Evolutionary conservation across 2,797 vertebrate species (phyloP), one percentile per base, ranked within the genome.

Genomic region (Rhynchotus rufescens): DNA sequence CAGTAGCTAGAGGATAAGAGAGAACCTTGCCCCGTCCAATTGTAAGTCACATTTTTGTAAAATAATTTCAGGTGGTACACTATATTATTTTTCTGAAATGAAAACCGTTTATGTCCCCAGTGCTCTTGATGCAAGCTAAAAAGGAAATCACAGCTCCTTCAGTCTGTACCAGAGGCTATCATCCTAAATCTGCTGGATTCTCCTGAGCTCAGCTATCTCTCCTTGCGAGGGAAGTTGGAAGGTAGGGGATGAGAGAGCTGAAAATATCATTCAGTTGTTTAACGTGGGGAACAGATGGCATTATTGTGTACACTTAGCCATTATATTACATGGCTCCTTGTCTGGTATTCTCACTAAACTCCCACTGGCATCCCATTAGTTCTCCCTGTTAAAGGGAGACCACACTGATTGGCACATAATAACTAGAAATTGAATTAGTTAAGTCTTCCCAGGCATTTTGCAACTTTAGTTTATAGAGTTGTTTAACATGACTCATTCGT

Each of bases 401-500:
- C 12, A 26, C 22, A 10, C 23, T 66, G 49, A 64, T 49, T 67
- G 44, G 61, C 73, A 71, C 26, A 57, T 65, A 84, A 83, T 60
- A 28, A 54, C 49, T 52, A 90, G 69, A 44, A 69, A 72, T 30
- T 84, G 68, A 80, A 82, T 90, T 80, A 68, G 68, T 54, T 80
- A 89, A 86, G 76, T 65, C 85, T 91, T 90, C 90, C 65, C 92
- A 94, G 84, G 88, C 62, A 62, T 93, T 91, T 88, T 94, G 81
- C 66, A 88, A 75, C 84, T 82, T 94, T 80, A 83, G 65, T 93
- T 94, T 90, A 45, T 68, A 57, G 88, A 61, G 61, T 72, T 88
- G 57, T 67, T 91, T 94, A 68, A 74, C 61, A 72, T 94, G 94
- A 94, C 68, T 95, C 94, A 94, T 68, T 75, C 0, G 0, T 36